Percentiles rank a stretch among this genome's conserved stretches.
These are phyloP conservation scores for Agrilus cyanescens DNA, from an alignment of 2,888 invertebrate genomes.

Conservation along the genomic window DNA sequence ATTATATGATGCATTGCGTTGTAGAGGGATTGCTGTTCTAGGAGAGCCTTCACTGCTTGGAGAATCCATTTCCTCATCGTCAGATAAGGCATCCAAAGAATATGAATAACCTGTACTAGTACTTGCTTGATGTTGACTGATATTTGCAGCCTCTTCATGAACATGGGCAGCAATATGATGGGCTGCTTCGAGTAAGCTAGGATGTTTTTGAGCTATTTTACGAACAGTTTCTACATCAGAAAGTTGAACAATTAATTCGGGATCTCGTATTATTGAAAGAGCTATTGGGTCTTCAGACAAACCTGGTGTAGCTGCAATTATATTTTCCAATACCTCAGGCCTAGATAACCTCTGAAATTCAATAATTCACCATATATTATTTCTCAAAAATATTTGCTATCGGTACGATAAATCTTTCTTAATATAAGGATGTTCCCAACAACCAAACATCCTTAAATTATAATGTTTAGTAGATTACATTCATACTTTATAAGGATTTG, in stretches of 20 bases:
- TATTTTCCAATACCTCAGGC: conserved; percentile 48
- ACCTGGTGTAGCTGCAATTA: conserved; percentile 58
- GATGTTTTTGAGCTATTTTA: conserved; percentile 56
- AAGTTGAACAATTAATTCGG: conserved; percentile 60
- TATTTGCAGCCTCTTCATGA: conserved; percentile 40
- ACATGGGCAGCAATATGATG: conserved; percentile 49
- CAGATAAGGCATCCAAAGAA: conserved; percentile 41
- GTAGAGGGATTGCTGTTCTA: conserved; percentile 22
- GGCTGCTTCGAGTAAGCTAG: conserved; percentile 57
- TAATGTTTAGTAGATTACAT: too few species aligned
- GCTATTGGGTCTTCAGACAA: conserved; percentile 59
- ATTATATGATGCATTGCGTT: conserved; percentile 30
- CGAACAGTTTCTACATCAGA: conserved; percentile 55
- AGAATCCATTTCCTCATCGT: conserved; percentile 43
- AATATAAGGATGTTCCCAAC: too few species aligned
- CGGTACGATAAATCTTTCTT: too few species aligned
- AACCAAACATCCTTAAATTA: too few species aligned
- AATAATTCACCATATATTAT: conserved; percentile 3
- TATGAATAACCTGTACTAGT: conserved; percentile 39
- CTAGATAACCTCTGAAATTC: conserved; percentile 32
- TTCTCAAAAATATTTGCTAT: too few species aligned
- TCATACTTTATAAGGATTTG: too few species aligned
- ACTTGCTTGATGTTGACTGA: conserved; percentile 41
- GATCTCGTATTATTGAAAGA: conserved; percentile 63
- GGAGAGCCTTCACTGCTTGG: conserved; percentile 26